Evolutionary conservation across 2,797 vertebrate genomes (phyloP).

Genomic region (Liparis tanakae): DNA sequence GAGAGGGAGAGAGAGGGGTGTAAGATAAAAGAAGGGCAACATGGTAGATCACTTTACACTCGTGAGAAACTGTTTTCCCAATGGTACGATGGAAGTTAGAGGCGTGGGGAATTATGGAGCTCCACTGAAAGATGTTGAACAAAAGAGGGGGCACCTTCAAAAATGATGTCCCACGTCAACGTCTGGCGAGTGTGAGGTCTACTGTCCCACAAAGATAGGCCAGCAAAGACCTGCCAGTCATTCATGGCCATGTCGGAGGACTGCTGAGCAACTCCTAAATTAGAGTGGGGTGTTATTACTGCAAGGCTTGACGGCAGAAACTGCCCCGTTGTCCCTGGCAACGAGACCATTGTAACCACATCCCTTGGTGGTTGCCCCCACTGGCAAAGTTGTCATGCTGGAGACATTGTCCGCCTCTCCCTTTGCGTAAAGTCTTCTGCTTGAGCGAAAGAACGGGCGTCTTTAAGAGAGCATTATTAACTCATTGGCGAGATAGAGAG

Average conservation of each 20-base stretch:
- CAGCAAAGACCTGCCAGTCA: conserved; percentile 6
- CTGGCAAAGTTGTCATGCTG: conserved; percentile 1
- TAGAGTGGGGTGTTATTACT: not conserved
- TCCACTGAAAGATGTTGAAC: not conserved
- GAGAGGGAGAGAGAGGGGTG: not conserved
- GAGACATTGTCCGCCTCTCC: conserved; percentile 5
- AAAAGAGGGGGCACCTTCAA: not conserved
- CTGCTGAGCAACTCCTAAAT: conserved; percentile 1
- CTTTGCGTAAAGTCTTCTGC: not conserved
- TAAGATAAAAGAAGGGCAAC: conserved; percentile 46
- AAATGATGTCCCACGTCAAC: not conserved
- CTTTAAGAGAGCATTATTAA: not conserved
- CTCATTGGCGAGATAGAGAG: not conserved
- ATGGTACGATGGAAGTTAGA: not conserved
- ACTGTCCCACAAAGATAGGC: not conserved
- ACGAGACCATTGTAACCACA: conserved; percentile 7
- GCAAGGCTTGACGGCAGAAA: conserved; percentile 4
- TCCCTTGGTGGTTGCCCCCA: not conserved
- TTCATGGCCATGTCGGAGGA: not conserved
- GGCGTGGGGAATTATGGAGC: not conserved
- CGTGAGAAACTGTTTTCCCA: not conserved
- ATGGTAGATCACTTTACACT: conserved; percentile 61
- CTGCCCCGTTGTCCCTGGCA: conserved; percentile 3
- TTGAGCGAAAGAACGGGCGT: not conserved
- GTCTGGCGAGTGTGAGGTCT: not conserved